Base-by-base conservation (phyloP, 2,113 vertebrate genomes). In the Pteruthius melanotis region DNA sequence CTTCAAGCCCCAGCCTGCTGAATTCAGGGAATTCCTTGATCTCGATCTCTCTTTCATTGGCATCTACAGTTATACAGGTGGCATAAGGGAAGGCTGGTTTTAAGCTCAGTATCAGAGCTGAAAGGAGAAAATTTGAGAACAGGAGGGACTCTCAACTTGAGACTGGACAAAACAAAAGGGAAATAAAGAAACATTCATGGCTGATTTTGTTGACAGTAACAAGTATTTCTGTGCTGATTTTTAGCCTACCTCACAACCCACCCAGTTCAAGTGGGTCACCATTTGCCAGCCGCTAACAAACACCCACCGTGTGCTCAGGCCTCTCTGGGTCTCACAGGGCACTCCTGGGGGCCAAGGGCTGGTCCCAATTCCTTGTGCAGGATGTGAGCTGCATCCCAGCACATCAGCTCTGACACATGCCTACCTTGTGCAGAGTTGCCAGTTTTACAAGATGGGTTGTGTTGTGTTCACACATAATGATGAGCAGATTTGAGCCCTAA, bases 401-500 rank as follows among this genome's bases (percentile, higher is more conserved):
- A 49, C 69, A 68, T 45, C 87, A 68, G 56, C 45, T 45, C 91
- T 84, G 50, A 21, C 66, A 61, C 50, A 33, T 33, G 61, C 88
- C 89, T 33, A 92, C 92, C 82, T 89, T 76, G 70, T 65, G 59
- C 61, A 14, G 61, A 81, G 72, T 11, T 84, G 91, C 68, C 6
- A 31, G 24, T 69, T 87, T 87, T 79, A 91, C 80, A 89, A 57
- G 91, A 84, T 8, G 22, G 63, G 61, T 61, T 71, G 77, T 80
- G 91, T 24, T 93, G 77, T 91, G 89, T 93, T 89, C 80, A 35
- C 87, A 72, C 53, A 83, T 95, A 97, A 95, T 5, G 77, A 95
- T 44, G 83, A 97, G 96, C 96, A 97, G 95, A 97, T 95, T 89
- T 88, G 71, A 94, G 91, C 86, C 95, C 95, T 95, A 96, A 95